Conservation (phyloP, 2,113 vertebrate genomes). For the Tragelaphus buxtoni region DNA sequence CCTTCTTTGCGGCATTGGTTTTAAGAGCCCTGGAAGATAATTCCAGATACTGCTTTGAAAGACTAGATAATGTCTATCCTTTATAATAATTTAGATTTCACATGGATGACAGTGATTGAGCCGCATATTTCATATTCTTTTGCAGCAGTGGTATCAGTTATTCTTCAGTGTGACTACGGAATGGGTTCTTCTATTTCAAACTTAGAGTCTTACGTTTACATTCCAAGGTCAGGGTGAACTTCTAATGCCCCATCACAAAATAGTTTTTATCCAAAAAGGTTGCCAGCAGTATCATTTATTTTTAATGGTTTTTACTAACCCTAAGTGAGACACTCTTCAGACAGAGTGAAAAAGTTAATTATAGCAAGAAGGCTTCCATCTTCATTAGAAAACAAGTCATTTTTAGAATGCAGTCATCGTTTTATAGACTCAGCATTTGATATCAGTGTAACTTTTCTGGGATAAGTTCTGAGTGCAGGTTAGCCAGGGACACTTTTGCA, state of each 20-base stretch:
- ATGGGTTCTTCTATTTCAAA: not conserved
- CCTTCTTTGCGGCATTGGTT: not conserved
- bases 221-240: slow-evolving; percentile 18
- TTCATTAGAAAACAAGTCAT: not conserved
- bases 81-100: not conserved
- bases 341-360: slow-evolving; percentile 1
- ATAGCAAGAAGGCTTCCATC: not conserved
- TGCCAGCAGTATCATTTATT: not conserved
- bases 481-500: not conserved
- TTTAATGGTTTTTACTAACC: not conserved
- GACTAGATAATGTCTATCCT: not conserved
- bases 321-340: not conserved
- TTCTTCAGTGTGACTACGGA: not conserved
- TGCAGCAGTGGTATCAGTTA: not conserved
- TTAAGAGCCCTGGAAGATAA: not conserved
- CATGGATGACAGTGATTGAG: not conserved
- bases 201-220: not conserved
- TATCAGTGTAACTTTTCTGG: not conserved
- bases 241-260: not conserved
- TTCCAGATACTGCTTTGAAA: not conserved
- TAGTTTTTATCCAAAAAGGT: slow-evolving; percentile 25
- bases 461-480: not conserved
- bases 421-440: slow-evolving; percentile 8
- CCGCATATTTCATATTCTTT: not conserved
- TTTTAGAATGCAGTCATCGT: not conserved